phyloP scores from a whole-genome alignment of 2,888 invertebrate species.

The Dasysyrphus albostriatus region DNA sequence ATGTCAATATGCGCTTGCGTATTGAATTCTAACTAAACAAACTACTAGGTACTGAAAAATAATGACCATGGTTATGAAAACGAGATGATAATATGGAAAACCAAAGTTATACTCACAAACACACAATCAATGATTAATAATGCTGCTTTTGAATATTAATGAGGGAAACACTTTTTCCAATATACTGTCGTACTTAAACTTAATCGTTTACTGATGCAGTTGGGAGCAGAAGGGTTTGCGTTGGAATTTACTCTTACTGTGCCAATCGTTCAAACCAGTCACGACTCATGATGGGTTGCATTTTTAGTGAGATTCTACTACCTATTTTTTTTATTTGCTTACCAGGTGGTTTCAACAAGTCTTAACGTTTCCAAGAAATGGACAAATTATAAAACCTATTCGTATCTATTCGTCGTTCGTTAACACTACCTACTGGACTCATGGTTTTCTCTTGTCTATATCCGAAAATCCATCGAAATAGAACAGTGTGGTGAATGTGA shows the following conservation, averaged over 20 bases:
- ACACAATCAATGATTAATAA: not conserved
- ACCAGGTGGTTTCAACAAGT: not conserved
- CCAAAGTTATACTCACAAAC: not conserved
- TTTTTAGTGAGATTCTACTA: not conserved
- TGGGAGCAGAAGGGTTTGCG: not conserved
- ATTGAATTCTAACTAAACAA: constrained; percentile 1
- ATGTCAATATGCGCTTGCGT: not conserved
- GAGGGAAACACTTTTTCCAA: not conserved
- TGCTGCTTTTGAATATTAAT: constrained; percentile 23
- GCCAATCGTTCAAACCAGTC: constrained; percentile 4
- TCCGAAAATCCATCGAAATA: no score
- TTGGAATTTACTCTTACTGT: constrained; percentile 15
- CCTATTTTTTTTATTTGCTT: not conserved
- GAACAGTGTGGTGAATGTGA: no score
- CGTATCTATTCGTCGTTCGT: no score
- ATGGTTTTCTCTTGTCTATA: no score
- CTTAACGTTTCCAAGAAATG: not conserved
- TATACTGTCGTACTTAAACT: not conserved
- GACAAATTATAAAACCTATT: not conserved
- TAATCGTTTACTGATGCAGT: not conserved
- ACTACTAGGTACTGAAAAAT: not conserved
- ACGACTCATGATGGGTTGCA: not conserved
- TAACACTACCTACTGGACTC: no score
- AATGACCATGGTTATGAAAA: constrained; percentile 4
- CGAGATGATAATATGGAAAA: constrained; percentile 19